These are phyloP conservation scores for Phalloptychus januarius DNA, from an alignment of 2,797 vertebrate species.

Conservation along the genomic window DNA sequence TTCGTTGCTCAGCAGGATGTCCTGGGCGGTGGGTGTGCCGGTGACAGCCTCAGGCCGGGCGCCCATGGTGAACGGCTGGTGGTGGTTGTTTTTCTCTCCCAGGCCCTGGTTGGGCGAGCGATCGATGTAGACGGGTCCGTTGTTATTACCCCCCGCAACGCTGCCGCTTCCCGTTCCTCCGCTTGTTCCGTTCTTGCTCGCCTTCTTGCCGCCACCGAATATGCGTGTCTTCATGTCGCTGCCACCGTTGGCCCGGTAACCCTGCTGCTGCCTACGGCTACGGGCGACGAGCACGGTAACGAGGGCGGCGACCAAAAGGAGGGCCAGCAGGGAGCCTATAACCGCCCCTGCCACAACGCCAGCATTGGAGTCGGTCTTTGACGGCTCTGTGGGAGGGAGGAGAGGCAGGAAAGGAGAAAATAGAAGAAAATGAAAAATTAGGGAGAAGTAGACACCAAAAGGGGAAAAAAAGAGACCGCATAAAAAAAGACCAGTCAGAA, in stretches of 20 bases:
- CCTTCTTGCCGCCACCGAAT: constrained; percentile 83
- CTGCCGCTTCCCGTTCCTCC: constrained; percentile 57
- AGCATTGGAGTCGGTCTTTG: constrained; percentile 72
- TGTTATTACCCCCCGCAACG: constrained; percentile 76
- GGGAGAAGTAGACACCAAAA: constrained; percentile 33
- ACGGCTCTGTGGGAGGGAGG: constrained; percentile 75
- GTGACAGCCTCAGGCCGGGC: constrained; percentile 66
- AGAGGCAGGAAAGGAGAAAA: constrained; percentile 50
- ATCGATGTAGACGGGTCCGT: constrained; percentile 80
- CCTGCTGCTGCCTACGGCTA: constrained; percentile 80
- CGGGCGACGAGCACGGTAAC: constrained; percentile 82
- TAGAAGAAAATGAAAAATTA: constrained; percentile 50
- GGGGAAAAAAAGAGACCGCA: not conserved
- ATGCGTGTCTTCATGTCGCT: constrained; percentile 84
- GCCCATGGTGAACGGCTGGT: constrained; percentile 74
- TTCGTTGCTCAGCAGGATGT: constrained; percentile 81
- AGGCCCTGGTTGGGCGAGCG: constrained; percentile 75
- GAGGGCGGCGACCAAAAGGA: constrained; percentile 84
- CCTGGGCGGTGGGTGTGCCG: constrained; percentile 78
- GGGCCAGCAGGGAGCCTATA: constrained; percentile 85
- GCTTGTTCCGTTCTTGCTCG: constrained; percentile 78
- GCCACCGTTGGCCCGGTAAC: constrained; percentile 78
- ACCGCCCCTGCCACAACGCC: constrained; percentile 87
- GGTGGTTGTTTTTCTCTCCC: constrained; percentile 77
- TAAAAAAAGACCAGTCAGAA: constrained; percentile 20